Percentiles rank a stretch among this genome's conserved stretches.
Conservation (phyloP, 2,888 invertebrate species). For the Periphyllus acericola region DNA sequence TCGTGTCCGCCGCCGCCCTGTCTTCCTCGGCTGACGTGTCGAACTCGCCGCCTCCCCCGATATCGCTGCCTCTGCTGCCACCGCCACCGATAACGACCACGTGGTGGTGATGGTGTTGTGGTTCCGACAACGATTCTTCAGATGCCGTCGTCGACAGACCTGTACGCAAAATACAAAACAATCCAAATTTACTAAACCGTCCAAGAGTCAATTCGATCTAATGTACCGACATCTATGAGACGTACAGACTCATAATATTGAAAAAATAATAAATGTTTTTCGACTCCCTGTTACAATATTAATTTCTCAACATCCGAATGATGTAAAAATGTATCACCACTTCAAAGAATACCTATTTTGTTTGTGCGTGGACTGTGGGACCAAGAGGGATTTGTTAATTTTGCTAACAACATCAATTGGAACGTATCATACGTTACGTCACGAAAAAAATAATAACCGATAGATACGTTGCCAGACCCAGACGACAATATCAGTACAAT, state of each 20-base stretch:
- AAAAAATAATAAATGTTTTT: too few species aligned
- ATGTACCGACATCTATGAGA: too few species aligned
- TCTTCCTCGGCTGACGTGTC: conserved; percentile 62
- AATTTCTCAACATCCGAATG: too few species aligned
- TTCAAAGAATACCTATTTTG: too few species aligned
- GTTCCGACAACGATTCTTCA: conserved; percentile 39
- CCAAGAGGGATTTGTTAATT: too few species aligned
- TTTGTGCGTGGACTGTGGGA: too few species aligned
- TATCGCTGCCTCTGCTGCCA: background rate
- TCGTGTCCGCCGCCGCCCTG: conserved; percentile 63
- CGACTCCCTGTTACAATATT: too few species aligned
- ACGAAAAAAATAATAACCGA: background rate
- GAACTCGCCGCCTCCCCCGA: conserved; percentile 43
- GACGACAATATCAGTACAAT: background rate
- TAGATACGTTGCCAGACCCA: background rate
- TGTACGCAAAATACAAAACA: background rate
- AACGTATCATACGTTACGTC: background rate
- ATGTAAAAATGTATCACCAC: too few species aligned
- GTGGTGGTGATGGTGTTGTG: conserved; percentile 36
- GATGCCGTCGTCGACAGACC: conserved; percentile 9
- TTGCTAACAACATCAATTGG: too few species aligned
- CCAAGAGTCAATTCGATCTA: too few species aligned
- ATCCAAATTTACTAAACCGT: too few species aligned
- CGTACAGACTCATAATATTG: too few species aligned
- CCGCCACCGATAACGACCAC: conserved; percentile 6